A percentile compares a stretch with the other conserved stretches of the same genome.
phyloP scores from a whole-genome alignment of 2,888 invertebrate species.

The Troides oblongomaculatus region DNA sequence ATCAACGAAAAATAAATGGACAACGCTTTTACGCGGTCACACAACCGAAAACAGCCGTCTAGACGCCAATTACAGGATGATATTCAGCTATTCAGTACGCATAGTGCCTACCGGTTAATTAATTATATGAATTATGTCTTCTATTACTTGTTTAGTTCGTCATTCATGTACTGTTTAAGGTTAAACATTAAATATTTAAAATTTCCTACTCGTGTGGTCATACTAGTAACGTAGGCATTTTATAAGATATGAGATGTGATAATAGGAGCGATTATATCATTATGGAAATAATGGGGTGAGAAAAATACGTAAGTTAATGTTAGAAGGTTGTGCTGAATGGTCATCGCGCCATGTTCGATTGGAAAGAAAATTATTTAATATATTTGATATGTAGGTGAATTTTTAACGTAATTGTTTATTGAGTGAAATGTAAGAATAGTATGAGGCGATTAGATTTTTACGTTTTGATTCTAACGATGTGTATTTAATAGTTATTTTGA shows the following conservation, averaged over 20 bases:
- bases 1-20: conserved; percentile 23
- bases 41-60: conserved; percentile 20
- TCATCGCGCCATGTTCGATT: not conserved
- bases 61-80: conserved; percentile 12
- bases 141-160: not conserved
- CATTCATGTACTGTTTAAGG: not conserved
- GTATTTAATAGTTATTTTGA: conserved; percentile 5
- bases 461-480: not conserved
- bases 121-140: not conserved
- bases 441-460: too few relatives aligned
- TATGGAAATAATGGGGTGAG: not conserved
- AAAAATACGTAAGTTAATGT: not conserved
- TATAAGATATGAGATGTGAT: not conserved
- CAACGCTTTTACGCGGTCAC: not conserved
- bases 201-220: too few relatives aligned
- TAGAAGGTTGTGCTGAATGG: not conserved
- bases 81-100: not conserved
- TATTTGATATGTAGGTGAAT: too few relatives aligned
- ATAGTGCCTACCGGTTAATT: not conserved
- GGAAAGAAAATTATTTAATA: not conserved
- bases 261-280: not conserved
- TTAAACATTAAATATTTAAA: too few relatives aligned
- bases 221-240: not conserved
- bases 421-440: too few relatives aligned
- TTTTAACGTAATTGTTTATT: too few relatives aligned